These are phyloP conservation scores for Papilio aristodemus DNA, from an alignment of 1,140 invertebrate species.

Conservation along the genomic window DNA sequence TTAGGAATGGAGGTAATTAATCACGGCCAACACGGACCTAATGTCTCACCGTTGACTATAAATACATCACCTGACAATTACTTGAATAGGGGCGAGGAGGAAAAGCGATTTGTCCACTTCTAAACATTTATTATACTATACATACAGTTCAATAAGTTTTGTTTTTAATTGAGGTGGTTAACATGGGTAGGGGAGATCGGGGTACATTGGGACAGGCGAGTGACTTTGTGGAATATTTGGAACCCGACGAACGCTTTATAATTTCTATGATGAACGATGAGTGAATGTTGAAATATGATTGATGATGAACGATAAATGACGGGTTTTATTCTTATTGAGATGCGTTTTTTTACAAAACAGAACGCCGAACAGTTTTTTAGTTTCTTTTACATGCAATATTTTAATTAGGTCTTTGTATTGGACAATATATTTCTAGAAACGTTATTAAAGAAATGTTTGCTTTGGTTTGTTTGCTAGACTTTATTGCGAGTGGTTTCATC, in stretches of 20 bases:
- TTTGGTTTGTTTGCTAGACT: not conserved
- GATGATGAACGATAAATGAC: too few species aligned
- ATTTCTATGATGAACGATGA: too few species aligned
- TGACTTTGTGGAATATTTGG: too few species aligned
- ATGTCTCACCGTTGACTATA: conserved; percentile 1
- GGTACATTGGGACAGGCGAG: not conserved
- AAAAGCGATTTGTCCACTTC: conserved; percentile 19
- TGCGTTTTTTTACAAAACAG: too few species aligned
- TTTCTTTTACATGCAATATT: too few species aligned
- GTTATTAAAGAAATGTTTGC: too few species aligned
- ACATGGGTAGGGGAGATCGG: not conserved
- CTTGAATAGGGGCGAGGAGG: not conserved
- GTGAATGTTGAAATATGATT: too few species aligned
- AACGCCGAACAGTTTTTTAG: too few species aligned
- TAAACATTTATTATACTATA: not conserved
- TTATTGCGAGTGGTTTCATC: not conserved
- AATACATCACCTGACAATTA: conserved; percentile 24
- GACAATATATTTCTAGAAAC: too few species aligned
- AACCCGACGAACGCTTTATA: too few species aligned
- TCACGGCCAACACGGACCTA: conserved; percentile 3
- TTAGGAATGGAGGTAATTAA: conserved; percentile 10
- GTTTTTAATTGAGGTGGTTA: not conserved
- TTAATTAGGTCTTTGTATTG: too few species aligned
- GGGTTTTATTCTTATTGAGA: too few species aligned
- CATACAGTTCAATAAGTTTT: not conserved